phyloP scores from a whole-genome alignment of 2,113 vertebrate species.

The Onychostruthus taczanowskii region DNA sequence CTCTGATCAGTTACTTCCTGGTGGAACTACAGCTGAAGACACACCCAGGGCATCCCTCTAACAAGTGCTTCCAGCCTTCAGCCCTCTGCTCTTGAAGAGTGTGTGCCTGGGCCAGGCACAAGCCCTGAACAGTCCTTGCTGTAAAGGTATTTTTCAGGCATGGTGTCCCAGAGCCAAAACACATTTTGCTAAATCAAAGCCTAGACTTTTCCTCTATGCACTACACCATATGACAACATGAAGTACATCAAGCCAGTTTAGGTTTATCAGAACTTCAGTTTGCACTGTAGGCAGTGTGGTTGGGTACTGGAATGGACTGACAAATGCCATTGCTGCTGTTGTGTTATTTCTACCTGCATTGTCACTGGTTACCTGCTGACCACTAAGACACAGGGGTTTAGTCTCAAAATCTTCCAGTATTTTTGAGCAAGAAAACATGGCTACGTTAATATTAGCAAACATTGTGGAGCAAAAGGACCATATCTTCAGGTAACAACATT shows the following conservation, averaged over 20 bases:
- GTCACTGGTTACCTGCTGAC: neutral
- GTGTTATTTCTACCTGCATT: neutral
- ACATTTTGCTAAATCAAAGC: neutral
- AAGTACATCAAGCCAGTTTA: neutral
- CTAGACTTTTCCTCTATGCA: neutral
- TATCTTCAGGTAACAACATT: neutral
- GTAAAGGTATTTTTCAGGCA: neutral
- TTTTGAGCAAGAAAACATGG: neutral
- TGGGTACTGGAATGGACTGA: neutral
- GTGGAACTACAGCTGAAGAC: neutral
- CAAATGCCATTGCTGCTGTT: neutral
- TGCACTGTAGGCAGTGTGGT: neutral
- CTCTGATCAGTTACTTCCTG: neutral
- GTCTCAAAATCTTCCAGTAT: neutral
- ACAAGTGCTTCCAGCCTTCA: neutral
- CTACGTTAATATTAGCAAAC: neutral
- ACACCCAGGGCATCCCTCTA: fast-evolving
- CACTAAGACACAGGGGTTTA: neutral
- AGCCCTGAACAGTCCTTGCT: neutral
- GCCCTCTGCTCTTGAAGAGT: fast-evolving
- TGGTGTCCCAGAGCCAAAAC: neutral
- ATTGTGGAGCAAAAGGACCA: neutral
- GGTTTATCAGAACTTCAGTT: neutral
- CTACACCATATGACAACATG: neutral
- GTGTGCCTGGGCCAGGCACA: neutral